Evolutionary conservation across 2,113 vertebrate genomes (phyloP), one percentile per base, ranked within the genome.

Genomic region (Neofelis nebulosa): DNA sequence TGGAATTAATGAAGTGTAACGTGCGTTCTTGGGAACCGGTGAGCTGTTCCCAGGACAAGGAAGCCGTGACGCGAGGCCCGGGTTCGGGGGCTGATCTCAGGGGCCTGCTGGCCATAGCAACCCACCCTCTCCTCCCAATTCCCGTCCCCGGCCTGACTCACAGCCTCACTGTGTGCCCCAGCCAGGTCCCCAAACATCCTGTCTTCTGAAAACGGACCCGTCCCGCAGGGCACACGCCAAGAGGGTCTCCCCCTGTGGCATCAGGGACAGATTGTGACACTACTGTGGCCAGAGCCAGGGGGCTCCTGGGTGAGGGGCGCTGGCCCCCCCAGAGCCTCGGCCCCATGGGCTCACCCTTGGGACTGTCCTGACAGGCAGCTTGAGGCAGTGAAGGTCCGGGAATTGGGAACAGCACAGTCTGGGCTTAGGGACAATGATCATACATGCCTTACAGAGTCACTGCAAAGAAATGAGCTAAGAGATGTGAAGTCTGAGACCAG

Each of bases 261-360:
- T 18, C 19, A 1, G 45, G 9, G 38, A 52, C 41, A 31, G 88
- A 31, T 15, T 1, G 9, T 0, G 0, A 16, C 0, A 18, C 81
- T 25, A 66, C 57, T 48, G 14, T 61, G 91, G 69, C 29, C n/a
- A 76, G 27, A 81, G 69, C 5, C 63, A 3, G 31, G 61, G 61
- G 69, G 38, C 29, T 27, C 90, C 38, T 41, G 19, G 36, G 65
- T 55, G 27, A 50, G 18, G 52, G 94, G 50, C 48, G 18, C 12
- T 12, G 1, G 0, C 23, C 45, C 7, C 7, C 50, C n/a, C 50
- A 12, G 66, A 65, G 38, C 71, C 65, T 23, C 31, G 14, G 19
- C 41, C 80, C 27, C 16, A 33, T 1, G 63, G 68, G 79, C 23
- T 91, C 71, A 66, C 29, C 12, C 79, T 91, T 45, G 25, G 13